phyloP scores from a whole-genome alignment of 2,113 vertebrate genomes.

The Leucosticte australis region DNA sequence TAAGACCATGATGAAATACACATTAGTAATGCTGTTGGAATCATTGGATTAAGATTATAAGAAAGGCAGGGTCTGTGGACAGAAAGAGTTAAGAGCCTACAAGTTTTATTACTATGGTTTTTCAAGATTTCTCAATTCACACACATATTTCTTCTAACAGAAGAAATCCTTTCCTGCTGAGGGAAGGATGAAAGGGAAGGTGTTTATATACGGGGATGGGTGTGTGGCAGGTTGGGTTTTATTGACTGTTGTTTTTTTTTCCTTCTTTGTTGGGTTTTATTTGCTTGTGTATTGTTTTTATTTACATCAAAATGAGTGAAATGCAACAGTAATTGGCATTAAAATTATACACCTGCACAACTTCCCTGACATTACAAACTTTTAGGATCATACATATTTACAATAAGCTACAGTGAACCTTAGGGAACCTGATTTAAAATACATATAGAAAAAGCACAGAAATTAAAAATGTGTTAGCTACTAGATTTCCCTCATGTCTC shows the following conservation, averaged over 20 bases:
- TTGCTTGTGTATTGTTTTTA: neutral
- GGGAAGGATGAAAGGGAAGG: neutral
- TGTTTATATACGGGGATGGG: rapidly evolving
- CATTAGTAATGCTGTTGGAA: neutral
- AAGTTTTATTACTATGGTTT: neutral
- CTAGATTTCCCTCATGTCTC: neutral
- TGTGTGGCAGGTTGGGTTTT: rapidly evolving
- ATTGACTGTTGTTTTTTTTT: too few relatives aligned
- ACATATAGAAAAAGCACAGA: neutral
- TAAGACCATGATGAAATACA: neutral
- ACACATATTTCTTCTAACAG: neutral
- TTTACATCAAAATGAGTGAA: neutral
- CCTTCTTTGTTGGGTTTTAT: neutral
- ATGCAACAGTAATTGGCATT: neutral
- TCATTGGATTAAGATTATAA: neutral
- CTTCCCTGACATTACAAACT: neutral
- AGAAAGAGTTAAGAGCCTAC: neutral
- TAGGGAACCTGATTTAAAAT: neutral
- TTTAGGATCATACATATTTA: neutral
- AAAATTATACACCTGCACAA: neutral
- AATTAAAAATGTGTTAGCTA: neutral
- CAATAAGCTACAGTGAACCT: neutral
- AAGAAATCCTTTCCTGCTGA: neutral
- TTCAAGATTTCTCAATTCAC: neutral
- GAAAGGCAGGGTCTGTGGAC: neutral